A percentile compares a stretch with the other conserved stretches of the same genome.
Evolutionary conservation across 2,888 invertebrate genomes (phyloP).

Genomic region (Metallyticus violacea): DNA sequence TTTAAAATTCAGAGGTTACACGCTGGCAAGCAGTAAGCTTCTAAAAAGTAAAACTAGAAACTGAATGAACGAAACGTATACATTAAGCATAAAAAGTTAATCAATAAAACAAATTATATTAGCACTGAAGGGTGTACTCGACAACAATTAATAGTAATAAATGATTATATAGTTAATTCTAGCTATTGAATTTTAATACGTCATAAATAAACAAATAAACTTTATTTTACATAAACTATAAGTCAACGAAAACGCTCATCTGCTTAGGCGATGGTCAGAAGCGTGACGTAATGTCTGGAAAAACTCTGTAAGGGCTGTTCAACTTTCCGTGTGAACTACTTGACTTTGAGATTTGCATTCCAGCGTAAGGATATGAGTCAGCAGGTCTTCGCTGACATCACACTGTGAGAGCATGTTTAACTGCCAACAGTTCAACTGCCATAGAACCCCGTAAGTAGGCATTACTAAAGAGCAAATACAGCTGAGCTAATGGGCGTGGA

Average conservation of each 20-base stretch:
- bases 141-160: too few species aligned
- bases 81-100: too few species aligned
- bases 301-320: background rate
- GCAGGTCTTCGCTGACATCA: background rate
- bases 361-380: background rate
- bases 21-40: too few species aligned
- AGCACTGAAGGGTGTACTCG: too few species aligned
- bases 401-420: background rate
- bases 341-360: background rate
- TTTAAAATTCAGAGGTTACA: too few species aligned
- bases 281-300: background rate
- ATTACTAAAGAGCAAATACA: background rate
- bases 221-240: too few species aligned
- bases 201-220: too few species aligned
- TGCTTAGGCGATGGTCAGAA: background rate
- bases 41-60: too few species aligned
- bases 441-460: background rate
- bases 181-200: too few species aligned
- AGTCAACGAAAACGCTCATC: background rate
- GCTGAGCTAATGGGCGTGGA: background rate
- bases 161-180: too few species aligned
- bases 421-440: background rate
- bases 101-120: too few species aligned
- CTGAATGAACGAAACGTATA: too few species aligned
- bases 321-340: background rate